phyloP scores from a whole-genome alignment of 2,888 invertebrate genomes.

The Eremobia ochroleuca region DNA sequence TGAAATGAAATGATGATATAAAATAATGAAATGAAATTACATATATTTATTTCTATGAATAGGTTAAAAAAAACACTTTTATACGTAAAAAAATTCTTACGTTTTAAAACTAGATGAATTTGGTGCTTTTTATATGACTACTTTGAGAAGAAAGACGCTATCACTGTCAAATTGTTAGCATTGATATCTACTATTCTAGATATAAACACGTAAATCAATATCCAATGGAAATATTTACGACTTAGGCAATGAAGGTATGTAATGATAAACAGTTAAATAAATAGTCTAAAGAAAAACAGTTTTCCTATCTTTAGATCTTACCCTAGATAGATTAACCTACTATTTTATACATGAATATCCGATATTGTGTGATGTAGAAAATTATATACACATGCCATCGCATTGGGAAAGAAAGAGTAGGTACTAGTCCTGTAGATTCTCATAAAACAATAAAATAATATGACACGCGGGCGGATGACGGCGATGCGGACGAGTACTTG shows the following conservation, averaged over 20 bases:
- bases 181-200: neutral
- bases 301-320: constrained; percentile 14
- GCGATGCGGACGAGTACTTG: too few species aligned
- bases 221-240: neutral
- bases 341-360: constrained; percentile 6
- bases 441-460: too few species aligned
- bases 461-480: too few species aligned
- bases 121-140: neutral
- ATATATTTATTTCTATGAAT: neutral
- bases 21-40: neutral
- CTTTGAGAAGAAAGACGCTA: neutral
- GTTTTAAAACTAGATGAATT: neutral
- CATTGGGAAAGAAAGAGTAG: neutral
- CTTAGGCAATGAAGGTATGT: neutral
- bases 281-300: neutral
- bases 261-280: neutral
- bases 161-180: neutral
- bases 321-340: constrained; percentile 24
- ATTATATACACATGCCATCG: neutral
- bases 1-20: too few species aligned
- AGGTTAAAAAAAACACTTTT: neutral
- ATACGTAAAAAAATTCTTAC: neutral
- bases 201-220: neutral
- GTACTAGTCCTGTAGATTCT: neutral
- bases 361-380: neutral